These are phyloP conservation scores for Eristalinus sepulchralis DNA, from an alignment of 2,888 invertebrate genomes.

Conservation along the genomic window DNA sequence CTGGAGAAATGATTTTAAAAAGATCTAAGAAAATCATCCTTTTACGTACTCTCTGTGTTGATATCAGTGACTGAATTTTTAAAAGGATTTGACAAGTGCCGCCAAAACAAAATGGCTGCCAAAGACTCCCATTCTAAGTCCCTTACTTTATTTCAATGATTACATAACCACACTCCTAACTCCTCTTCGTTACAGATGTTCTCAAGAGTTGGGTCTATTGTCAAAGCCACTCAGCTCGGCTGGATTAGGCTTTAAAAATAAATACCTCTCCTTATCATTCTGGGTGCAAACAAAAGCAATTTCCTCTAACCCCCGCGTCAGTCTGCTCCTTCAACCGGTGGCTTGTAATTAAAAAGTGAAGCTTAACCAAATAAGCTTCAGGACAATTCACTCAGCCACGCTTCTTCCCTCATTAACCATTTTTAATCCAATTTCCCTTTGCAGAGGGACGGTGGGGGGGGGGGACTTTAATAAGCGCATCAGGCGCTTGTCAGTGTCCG, in stretches of 20 bases:
- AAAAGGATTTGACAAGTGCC: too few relatives aligned
- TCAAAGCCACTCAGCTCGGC: neutral
- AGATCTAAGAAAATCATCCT: conserved; percentile 31
- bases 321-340: neutral
- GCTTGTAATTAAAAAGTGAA: neutral
- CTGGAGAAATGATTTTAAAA: conserved; percentile 48
- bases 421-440: neutral
- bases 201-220: too few relatives aligned
- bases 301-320: neutral
- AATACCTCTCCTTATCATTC: neutral
- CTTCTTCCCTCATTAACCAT: neutral
- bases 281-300: neutral
- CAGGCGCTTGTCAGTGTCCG: conserved; percentile 26
- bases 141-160: too few relatives aligned
- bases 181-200: too few relatives aligned
- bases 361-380: neutral
- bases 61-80: too few relatives aligned
- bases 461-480: conserved; percentile 42
- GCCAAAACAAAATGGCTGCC: too few relatives aligned
- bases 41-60: too few relatives aligned
- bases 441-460: neutral
- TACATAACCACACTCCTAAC: too few relatives aligned
- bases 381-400: neutral
- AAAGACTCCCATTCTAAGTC: too few relatives aligned
- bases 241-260: neutral